phyloP scores from a whole-genome alignment of 2,113 vertebrate genomes.

The Phaethon lepturus region DNA sequence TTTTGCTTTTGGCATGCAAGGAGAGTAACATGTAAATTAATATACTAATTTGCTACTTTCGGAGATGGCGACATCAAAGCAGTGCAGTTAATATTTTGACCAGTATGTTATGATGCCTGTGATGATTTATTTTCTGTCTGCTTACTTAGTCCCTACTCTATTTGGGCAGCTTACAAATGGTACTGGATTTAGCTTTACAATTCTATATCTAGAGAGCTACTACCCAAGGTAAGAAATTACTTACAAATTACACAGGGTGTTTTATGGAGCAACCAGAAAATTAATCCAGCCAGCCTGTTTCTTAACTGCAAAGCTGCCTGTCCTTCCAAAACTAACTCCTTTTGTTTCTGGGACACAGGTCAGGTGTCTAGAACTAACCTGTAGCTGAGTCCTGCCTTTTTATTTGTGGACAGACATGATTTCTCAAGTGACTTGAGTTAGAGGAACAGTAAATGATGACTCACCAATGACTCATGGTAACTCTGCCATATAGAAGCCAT shows the following conservation, averaged over 20 bases:
- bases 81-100: background rate
- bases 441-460: background rate
- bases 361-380: background rate
- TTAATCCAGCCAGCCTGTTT: background rate
- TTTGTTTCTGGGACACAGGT: background rate
- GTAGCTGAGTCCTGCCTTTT: background rate
- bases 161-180: background rate
- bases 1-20: background rate
- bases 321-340: background rate
- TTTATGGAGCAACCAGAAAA: background rate
- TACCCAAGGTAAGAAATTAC: background rate
- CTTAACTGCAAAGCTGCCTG: background rate
- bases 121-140: background rate
- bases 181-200: background rate
- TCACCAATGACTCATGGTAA: background rate
- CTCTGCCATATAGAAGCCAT: background rate
- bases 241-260: background rate
- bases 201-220: background rate
- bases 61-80: background rate
- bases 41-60: background rate
- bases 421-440: background rate
- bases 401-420: background rate
- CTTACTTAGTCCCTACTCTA: background rate
- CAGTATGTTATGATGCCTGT: background rate
- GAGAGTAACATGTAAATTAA: background rate